A percentile compares a stretch with the other conserved stretches of the same genome.
Evolutionary conservation across 2,888 invertebrate genomes (phyloP).

Genomic region (Lottia gigantea): DNA sequence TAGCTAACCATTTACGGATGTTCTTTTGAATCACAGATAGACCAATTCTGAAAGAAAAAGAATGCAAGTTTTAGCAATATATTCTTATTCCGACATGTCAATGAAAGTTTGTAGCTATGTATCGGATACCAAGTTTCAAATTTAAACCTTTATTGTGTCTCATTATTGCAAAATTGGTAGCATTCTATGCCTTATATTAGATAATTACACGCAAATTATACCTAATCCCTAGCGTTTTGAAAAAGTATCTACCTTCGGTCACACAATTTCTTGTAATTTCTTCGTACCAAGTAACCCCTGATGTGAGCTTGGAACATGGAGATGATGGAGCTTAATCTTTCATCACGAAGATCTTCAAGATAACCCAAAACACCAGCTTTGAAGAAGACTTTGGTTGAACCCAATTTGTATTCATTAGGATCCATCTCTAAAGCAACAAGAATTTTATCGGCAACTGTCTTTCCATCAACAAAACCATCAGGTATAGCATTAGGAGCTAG

Average conservation of each 20-base stretch:
- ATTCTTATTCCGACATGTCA: no score
- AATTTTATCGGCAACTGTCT: constrained; percentile 76
- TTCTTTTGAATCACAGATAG: constrained; percentile 99
- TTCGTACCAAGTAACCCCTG: constrained; percentile 80
- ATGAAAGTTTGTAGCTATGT: no score
- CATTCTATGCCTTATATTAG: no score
- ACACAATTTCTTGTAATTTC: constrained; percentile 95
- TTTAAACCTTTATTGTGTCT: no score
- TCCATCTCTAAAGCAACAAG: constrained; percentile 78
- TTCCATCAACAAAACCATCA: constrained; percentile 71
- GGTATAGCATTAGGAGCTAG: constrained; percentile 88
- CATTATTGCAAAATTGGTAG: no score
- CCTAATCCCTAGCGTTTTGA: no score
- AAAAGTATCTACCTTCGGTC: constrained; percentile 87
- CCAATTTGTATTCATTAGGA: constrained; percentile 94
- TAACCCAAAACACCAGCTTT: constrained; percentile 99
- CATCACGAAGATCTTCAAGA: constrained; percentile 99
- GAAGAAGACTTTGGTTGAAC: constrained; percentile 99
- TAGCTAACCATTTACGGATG: constrained; percentile 98
- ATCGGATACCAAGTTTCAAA: no score
- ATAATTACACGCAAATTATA: no score
- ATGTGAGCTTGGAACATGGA: constrained; percentile 92
- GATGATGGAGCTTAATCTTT: constrained; percentile 94
- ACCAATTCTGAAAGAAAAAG: constrained; percentile 76
- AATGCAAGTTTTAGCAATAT: no score